These are phyloP conservation scores for Mormyrus iriodes DNA, from an alignment of 2,113 vertebrate genomes.

Conservation along the genomic window DNA sequence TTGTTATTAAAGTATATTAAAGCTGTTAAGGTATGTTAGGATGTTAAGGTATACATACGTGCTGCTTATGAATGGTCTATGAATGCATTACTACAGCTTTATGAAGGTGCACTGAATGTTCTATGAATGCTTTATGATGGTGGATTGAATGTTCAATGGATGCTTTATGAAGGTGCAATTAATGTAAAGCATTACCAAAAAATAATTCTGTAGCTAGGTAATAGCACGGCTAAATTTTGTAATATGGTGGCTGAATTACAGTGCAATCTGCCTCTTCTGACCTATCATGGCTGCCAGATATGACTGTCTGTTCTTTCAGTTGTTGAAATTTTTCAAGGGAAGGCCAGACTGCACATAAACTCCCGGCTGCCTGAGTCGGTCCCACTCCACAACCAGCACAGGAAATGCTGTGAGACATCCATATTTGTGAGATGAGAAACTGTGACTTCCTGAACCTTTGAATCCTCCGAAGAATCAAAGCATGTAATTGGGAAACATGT, in stretches of 20 bases:
- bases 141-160: too few species aligned
- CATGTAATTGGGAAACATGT: slow-evolving; percentile 48
- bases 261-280: neutral
- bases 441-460: slow-evolving; percentile 56
- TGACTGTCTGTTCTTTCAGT: neutral
- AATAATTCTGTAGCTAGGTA: neutral
- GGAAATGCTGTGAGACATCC: slow-evolving; percentile 51
- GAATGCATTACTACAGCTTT: too few species aligned
- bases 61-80: neutral
- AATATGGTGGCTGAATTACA: neutral
- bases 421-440: slow-evolving; percentile 60
- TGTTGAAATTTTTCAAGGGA: neutral
- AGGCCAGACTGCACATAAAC: neutral
- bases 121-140: too few species aligned
- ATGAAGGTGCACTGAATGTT: too few species aligned
- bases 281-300: neutral
- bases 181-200: too few species aligned
- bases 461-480: slow-evolving; percentile 58
- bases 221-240: neutral
- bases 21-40: too few species aligned
- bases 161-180: too few species aligned
- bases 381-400: neutral
- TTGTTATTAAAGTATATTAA: too few species aligned
- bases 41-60: neutral
- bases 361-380: neutral